Evolutionary conservation across 2,888 invertebrate species (phyloP).

Genomic region (Hermaeophaga mercurialis): DNA sequence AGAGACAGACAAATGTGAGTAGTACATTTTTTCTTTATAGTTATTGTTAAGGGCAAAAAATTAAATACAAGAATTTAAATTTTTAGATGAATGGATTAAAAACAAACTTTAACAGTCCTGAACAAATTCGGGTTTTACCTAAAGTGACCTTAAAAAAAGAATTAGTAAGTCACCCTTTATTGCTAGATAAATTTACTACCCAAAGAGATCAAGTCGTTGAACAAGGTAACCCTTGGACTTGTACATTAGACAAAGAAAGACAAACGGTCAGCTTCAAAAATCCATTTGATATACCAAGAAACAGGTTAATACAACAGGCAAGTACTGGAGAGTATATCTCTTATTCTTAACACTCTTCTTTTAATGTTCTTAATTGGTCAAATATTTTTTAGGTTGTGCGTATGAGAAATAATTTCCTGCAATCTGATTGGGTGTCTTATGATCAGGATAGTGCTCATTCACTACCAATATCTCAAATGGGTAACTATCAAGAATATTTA

Average conservation of each 20-base stretch:
- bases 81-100: slow-evolving; percentile 41
- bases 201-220: slow-evolving; percentile 86
- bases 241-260: slow-evolving; percentile 60
- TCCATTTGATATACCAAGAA: slow-evolving; percentile 93
- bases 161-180: slow-evolving; percentile 77
- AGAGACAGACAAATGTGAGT: slow-evolving; percentile 61
- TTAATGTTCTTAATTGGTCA: neutral
- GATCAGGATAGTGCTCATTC: slow-evolving; percentile 94
- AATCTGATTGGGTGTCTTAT: slow-evolving; percentile 75
- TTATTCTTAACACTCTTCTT: no score
- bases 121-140: slow-evolving; percentile 59
- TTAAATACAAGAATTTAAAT: neutral
- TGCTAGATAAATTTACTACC: slow-evolving; percentile 81
- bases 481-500: slow-evolving; percentile 98
- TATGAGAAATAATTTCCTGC: slow-evolving; percentile 93
- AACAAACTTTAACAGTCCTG: slow-evolving; percentile 46
- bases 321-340: no score
- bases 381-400: slow-evolving; percentile 68
- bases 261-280: slow-evolving; percentile 81
- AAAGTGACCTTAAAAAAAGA: slow-evolving; percentile 74
- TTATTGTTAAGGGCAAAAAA: neutral
- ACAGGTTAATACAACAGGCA: slow-evolving; percentile 85
- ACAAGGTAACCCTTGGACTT: slow-evolving; percentile 77
- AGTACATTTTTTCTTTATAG: neutral
- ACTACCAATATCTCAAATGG: slow-evolving; percentile 97